Base-by-base conservation (phyloP, 2,797 vertebrate genomes). In the Cynodonichthys magdalenae region DNA sequence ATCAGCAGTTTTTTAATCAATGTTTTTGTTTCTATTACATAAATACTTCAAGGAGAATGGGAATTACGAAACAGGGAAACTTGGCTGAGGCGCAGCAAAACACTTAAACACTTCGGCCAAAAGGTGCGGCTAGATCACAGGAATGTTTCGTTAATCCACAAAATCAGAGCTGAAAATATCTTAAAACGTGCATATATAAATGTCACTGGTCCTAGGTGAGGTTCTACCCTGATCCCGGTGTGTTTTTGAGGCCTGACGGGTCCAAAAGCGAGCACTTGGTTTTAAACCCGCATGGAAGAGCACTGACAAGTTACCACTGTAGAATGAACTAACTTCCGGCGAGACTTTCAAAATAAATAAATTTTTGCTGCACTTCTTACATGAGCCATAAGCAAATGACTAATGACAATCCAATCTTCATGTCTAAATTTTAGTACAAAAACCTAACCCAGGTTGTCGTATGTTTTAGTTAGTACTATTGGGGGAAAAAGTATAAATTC, bases 31-130 rank as follows among this genome's bases (percentile, higher is more conserved):
- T 19, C 53, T 1, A 60, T 87, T 83, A 77, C 62, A 80, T 81
- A 86, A 85, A 41, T 60, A 74, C 53, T 83, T 45, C 49, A 57
- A 45, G 18, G 64, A 15, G 56, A 55, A 12, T 29, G 24, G 19
- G 42, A 68, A 70, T 90, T 89, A 89, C 51, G 77, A 87, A 86
- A 88, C 79, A 66, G 57, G 36, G 59, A 60, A 85, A 81, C 76
- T 75, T 82, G 75, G 80, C 77, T 48, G 59, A 24, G 47, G 47
- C 45, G 78, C 60, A 29, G 29, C 39, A 19, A 45, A 31, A 39
- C 4, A 3, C 15, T 4, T 47, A 1, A 59, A 39, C 54, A 59
- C 61, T 0, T 1, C 11, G 12, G 11, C 24, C 15, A 47, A 9
- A 44, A 10, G 46, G 0, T 66, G 52, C 39, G 2, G 19, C 4